Percentiles rank a stretch among this genome's conserved stretches.
Conservation (phyloP, 2,113 vertebrate species). For the Perca flavescens region DNA sequence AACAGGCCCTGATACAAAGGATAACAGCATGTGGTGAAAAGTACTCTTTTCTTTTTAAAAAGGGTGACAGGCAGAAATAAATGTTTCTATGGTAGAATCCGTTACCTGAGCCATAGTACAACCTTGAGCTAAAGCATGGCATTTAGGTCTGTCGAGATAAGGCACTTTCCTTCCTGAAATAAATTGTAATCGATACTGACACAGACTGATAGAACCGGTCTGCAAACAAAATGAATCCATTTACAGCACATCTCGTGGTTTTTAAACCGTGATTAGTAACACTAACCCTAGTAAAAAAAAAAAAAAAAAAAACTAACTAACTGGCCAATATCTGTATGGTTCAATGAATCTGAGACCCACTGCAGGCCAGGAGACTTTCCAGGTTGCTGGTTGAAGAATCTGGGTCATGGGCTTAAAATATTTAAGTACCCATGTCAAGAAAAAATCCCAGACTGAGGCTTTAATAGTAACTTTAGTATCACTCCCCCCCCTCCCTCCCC, state of each 20-base stretch:
- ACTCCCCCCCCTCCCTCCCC: constrained; percentile 6
- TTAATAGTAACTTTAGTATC: constrained; percentile 56
- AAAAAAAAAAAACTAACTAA: not conserved
- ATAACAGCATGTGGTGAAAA: constrained; percentile 29
- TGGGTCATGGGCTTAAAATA: constrained; percentile 55
- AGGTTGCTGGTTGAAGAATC: constrained; percentile 38
- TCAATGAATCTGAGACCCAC: constrained; percentile 19
- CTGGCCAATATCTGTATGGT: constrained; percentile 15
- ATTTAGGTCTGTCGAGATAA: constrained; percentile 42
- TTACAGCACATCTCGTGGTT: constrained; percentile 2
- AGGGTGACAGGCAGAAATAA: constrained; percentile 35
- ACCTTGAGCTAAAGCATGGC: constrained; percentile 24
- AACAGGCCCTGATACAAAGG: constrained; percentile 41
- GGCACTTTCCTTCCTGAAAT: constrained; percentile 43
- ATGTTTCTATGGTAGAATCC: constrained; percentile 42
- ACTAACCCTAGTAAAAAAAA: too few species aligned
- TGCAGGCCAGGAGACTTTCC: constrained; percentile 22
- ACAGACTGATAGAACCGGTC: constrained; percentile 23
- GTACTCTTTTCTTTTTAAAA: constrained; percentile 37
- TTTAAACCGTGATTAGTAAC: constrained; percentile 14
- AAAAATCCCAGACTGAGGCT: constrained; percentile 30
- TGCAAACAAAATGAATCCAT: constrained; percentile 4
- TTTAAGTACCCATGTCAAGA: constrained; percentile 53
- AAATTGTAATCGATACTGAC: constrained; percentile 41
- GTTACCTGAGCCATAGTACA: constrained; percentile 26